A percentile compares a stretch with the other conserved stretches of the same genome.
Conservation (phyloP, 2,797 vertebrate genomes). For the Enteromius fasciolatus region DNA sequence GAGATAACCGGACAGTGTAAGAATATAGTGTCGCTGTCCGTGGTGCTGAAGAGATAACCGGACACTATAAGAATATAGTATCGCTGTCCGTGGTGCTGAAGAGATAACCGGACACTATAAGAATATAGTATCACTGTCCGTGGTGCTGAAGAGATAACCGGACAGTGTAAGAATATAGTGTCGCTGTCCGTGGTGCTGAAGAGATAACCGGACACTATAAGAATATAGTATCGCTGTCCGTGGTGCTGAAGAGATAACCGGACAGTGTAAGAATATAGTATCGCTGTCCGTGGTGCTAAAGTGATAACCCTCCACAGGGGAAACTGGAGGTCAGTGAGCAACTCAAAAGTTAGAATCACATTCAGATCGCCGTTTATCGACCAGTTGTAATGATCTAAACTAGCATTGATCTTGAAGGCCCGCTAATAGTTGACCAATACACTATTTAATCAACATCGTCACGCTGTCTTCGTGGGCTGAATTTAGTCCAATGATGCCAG, state of each 20-base stretch:
- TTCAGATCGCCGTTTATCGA: constrained; percentile 2
- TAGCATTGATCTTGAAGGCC: constrained; percentile 5
- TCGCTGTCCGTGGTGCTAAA: constrained; percentile 68
- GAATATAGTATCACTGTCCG: constrained; percentile 52
- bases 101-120: neutral
- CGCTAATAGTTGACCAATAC: neutral
- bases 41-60: constrained; percentile 62
- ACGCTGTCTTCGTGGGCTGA: neutral
- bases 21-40: constrained; percentile 52
- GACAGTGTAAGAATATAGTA: neutral
- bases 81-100: constrained; percentile 60
- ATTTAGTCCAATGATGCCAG: neutral
- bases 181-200: no score
- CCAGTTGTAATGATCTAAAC: neutral
- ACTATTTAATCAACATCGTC: constrained; percentile 25
- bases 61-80: neutral
- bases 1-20: neutral
- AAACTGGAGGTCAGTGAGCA: neutral
- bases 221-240: neutral
- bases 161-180: no score
- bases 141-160: constrained; percentile 62
- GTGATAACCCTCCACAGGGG: no score
- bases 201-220: neutral
- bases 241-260: constrained; percentile 60
- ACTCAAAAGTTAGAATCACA: constrained; percentile 20